Base-by-base conservation (phyloP, 2,888 invertebrate species). In the Papilio elwesi region DNA sequence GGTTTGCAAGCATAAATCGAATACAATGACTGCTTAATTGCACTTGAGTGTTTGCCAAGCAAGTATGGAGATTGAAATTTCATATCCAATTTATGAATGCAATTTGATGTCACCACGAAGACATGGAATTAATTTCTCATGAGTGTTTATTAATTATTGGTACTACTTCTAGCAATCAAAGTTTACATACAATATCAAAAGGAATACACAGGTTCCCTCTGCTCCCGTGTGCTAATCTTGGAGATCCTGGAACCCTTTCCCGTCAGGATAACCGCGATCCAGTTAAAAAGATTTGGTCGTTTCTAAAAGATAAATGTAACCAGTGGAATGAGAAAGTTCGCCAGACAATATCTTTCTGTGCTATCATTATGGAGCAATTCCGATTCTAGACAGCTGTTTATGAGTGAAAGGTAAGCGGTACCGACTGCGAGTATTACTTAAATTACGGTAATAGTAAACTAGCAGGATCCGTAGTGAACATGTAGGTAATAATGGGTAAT, bases 361-460 rank as follows among this genome's bases (percentile, higher is more conserved):
- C 59, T 52, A 62, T 67, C 47, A 72, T 68, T 68, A 64, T 15
- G 36, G 49, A 48, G 43, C 11, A 13, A 49, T 64, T 48, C 64
- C 52, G 67, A 67, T 67, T 48, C 63, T 48, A 38, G 53, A 15
- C 63, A 63, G 47, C 53, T 63, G 65, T 65, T 64, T 49, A 66
- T 64, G 62, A 71, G 73, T 68, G 73, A 73, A 65, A 73, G 73
- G 73, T 57, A 12, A 63, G 68, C 38, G 38, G 49, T 57, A 49
- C 68, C 49, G 64, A 38, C 36, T 51, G 68, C 49, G 1, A 43
- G 55, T 15, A 48, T 63, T 53, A 68, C 62, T 53, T 65, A 55
- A 47, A 65, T 65, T 59, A 66, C 59, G 1, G 71, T 43, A 71
- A 66, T 71, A 66, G 26, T 26, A 26, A 26, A 65, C 36, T 43